These are phyloP conservation scores for Choloepus didactylus DNA, from an alignment of 2,797 vertebrate species.

Conservation along the genomic window DNA sequence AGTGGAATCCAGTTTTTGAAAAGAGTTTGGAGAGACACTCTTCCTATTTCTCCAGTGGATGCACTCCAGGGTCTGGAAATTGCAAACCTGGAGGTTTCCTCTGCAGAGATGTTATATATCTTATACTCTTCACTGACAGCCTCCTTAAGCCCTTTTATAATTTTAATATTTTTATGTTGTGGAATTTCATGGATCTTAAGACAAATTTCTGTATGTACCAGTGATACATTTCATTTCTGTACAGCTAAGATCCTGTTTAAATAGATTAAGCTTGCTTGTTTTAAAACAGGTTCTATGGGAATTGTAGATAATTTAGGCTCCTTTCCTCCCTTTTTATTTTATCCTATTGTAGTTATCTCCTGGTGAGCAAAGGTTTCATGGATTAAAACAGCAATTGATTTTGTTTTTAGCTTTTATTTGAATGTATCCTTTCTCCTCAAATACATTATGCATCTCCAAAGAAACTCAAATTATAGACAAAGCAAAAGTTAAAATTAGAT, in stretches of 20 bases:
- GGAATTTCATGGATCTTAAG: conserved; percentile 68
- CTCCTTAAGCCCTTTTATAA: conserved; percentile 82
- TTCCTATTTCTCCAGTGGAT: conserved; percentile 37
- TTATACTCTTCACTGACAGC: conserved; percentile 74
- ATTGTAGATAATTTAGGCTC: conserved; percentile 80
- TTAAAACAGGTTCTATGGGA: conserved; percentile 80
- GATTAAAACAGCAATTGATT: conserved; percentile 87
- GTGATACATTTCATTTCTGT: conserved; percentile 64
- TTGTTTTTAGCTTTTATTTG: conserved; percentile 85
- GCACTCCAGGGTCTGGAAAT: conserved; percentile 71
- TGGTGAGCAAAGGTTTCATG: conserved; percentile 80
- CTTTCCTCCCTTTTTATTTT: conserved; percentile 67
- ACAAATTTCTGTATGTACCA: conserved; percentile 70
- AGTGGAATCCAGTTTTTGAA: conserved; percentile 41
- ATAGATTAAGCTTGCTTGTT: conserved; percentile 78
- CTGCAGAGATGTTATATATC: conserved; percentile 60
- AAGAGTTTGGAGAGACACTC: conserved; percentile 57
- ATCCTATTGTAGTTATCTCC: conserved; percentile 81
- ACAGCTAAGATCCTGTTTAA: conserved; percentile 76
- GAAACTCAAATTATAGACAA: conserved; percentile 87
- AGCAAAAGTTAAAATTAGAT: conserved; percentile 88
- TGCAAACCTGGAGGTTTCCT: conserved; percentile 60
- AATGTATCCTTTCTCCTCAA: conserved; percentile 84
- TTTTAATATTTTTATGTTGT: conserved; percentile 75
- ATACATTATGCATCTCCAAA: conserved; percentile 84